Evolutionary conservation across 1,140 invertebrate genomes (phyloP).

Genomic region (Acromyrmex charruanus): DNA sequence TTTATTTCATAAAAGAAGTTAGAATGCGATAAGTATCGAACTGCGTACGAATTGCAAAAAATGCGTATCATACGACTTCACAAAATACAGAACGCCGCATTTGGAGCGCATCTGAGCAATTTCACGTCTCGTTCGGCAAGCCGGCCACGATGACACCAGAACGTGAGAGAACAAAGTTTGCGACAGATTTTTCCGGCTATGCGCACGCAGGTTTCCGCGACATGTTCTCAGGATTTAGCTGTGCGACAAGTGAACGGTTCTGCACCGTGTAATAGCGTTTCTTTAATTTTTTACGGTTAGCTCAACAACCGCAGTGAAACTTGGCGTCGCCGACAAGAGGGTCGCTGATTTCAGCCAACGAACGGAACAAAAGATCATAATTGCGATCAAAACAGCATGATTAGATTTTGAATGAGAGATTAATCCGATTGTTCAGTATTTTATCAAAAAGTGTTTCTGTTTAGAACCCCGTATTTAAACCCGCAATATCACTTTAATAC

Average conservation of each 20-base stretch:
- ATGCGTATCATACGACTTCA: background rate
- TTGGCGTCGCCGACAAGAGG: background rate
- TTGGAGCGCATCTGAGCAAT: constrained; percentile 44
- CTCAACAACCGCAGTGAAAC: background rate
- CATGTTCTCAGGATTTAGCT: constrained; percentile 4
- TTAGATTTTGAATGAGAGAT: background rate
- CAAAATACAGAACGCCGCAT: background rate
- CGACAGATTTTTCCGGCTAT: constrained; percentile 2
- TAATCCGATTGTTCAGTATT: background rate
- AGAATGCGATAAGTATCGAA: background rate
- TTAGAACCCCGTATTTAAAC: background rate
- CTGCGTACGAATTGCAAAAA: background rate
- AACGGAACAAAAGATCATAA: background rate
- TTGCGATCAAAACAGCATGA: background rate
- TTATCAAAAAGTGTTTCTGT: background rate
- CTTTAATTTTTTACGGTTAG: constrained; percentile 43
- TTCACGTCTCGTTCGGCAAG: constrained; percentile 30
- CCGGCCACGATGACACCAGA: background rate
- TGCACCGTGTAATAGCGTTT: background rate
- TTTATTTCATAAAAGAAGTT: background rate
- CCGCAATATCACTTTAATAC: background rate
- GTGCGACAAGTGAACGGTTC: constrained; percentile 18
- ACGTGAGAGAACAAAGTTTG: constrained; percentile 22
- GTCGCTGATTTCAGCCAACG: constrained; percentile 14
- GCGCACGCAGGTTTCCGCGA: constrained; percentile 16